Evolutionary conservation across 2,797 vertebrate species (phyloP).

Genomic region (Chromis chromis): DNA sequence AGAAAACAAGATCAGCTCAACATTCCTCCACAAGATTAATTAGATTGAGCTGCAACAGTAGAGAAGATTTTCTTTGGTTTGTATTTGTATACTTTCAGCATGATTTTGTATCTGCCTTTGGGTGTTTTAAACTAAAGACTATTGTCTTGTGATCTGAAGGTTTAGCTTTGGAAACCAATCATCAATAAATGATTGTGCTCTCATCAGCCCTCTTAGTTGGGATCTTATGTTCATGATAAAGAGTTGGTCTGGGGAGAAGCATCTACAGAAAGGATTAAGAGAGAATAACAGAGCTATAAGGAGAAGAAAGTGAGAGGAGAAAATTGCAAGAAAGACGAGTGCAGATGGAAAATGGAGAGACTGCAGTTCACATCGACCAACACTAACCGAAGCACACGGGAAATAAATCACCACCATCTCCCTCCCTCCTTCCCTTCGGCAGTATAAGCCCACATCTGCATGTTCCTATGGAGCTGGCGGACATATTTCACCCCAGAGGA

Average conservation of each 20-base stretch:
- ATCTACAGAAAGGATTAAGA: conserved; percentile 3
- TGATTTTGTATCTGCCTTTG: neutral
- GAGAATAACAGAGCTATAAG: conserved; percentile 8
- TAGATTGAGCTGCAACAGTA: conserved; percentile 32
- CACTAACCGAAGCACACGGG: conserved; percentile 77
- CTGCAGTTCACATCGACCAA: conserved; percentile 68
- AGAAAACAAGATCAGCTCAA: conserved; percentile 39
- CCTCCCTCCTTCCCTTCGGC: conserved; percentile 41
- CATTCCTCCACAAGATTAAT: conserved; percentile 54
- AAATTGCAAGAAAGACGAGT: conserved; percentile 34
- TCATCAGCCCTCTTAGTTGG: neutral
- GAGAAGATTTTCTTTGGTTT: conserved; percentile 16
- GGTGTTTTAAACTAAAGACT: neutral
- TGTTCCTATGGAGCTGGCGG: conserved; percentile 73
- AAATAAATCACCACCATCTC: conserved; percentile 78
- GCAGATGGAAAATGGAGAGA: conserved; percentile 72
- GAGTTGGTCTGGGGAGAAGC: neutral
- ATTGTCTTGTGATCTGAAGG: neutral
- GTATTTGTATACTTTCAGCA: neutral
- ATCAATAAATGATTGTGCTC: neutral
- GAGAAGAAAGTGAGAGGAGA: conserved; percentile 35
- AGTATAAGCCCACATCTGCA: conserved; percentile 75
- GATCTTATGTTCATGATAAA: conserved; percentile 20
- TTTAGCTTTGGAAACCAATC: neutral
- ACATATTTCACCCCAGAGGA: conserved; percentile 76